Percentiles rank a stretch among this genome's conserved stretches.
Conservation (phyloP, 2,797 vertebrate species). For the Uromys caudimaculatus region DNA sequence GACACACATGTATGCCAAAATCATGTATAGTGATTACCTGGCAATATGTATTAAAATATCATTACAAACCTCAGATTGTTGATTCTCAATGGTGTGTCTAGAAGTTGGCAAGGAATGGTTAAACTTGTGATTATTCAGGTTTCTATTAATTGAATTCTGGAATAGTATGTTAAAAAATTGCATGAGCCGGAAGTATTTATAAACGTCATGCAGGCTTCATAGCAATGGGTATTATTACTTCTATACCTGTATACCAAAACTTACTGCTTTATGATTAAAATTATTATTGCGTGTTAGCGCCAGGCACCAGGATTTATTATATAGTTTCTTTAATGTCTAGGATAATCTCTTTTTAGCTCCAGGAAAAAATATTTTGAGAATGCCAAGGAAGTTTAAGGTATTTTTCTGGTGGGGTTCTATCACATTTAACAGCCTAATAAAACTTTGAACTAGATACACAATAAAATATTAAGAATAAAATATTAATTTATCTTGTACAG, state of each 20-base stretch:
- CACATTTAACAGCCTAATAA: not conserved
- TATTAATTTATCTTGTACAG: not conserved
- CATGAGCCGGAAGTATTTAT: constrained; percentile 51
- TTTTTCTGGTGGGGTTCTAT: not conserved
- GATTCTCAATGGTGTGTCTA: constrained; percentile 52
- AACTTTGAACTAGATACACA: constrained; percentile 36
- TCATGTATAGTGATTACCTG: constrained; percentile 49
- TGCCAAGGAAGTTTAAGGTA: not conserved
- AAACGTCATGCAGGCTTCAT: constrained; percentile 19
- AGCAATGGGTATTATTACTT: constrained; percentile 57
- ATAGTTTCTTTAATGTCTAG: not conserved
- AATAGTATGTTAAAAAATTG: not conserved
- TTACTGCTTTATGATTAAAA: constrained; percentile 57
- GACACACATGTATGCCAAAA: not conserved
- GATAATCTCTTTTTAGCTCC: not conserved
- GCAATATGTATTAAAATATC: constrained; percentile 55
- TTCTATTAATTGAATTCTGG: constrained; percentile 64
- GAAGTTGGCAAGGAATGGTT: constrained; percentile 79
- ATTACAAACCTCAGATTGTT: not conserved
- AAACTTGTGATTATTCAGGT: constrained; percentile 52
- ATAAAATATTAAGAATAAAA: not conserved
- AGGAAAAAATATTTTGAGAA: not conserved
- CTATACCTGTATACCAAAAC: not conserved
- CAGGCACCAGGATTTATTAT: not conserved
- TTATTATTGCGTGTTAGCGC: not conserved